Percentiles rank a stretch among this genome's conserved stretches.
Conservation (phyloP, 2,888 invertebrate species). For the Amphimallon solstitiale region DNA sequence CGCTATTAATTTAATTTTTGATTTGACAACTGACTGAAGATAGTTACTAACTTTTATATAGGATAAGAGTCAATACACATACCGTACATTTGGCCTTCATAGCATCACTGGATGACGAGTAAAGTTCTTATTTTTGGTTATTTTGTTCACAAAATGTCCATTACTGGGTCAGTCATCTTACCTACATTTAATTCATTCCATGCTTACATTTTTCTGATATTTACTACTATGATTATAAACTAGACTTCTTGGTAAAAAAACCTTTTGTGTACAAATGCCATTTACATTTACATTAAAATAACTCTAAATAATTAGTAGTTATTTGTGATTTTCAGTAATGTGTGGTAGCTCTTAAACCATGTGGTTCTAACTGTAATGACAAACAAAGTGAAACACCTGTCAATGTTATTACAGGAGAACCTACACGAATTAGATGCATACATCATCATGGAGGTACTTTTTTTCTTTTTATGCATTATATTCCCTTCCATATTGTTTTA, state of each 20-base stretch:
- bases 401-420: conserved; percentile 45
- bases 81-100: too few species aligned
- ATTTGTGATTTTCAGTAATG: not conserved
- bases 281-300: not conserved
- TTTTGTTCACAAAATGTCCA: too few species aligned
- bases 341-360: not conserved
- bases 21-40: too few species aligned
- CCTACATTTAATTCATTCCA: not conserved
- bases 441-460: conserved; percentile 43
- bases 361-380: conserved; percentile 9
- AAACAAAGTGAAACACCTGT: conserved; percentile 4
- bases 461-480: conserved; percentile 38
- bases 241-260: conserved; percentile 15
- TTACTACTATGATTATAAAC: not conserved
- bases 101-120: too few species aligned
- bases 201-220: conserved; percentile 5
- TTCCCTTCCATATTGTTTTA: not conserved
- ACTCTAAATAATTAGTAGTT: not conserved
- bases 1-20: too few species aligned
- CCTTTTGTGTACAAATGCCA: not conserved
- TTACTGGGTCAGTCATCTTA: too few species aligned
- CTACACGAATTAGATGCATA: conserved; percentile 56
- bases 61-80: too few species aligned
- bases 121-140: too few species aligned
- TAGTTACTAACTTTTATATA: too few species aligned